Evolutionary conservation across 2,113 vertebrate genomes (phyloP).

Genomic region (Cyphomyrus plagiostoma): DNA sequence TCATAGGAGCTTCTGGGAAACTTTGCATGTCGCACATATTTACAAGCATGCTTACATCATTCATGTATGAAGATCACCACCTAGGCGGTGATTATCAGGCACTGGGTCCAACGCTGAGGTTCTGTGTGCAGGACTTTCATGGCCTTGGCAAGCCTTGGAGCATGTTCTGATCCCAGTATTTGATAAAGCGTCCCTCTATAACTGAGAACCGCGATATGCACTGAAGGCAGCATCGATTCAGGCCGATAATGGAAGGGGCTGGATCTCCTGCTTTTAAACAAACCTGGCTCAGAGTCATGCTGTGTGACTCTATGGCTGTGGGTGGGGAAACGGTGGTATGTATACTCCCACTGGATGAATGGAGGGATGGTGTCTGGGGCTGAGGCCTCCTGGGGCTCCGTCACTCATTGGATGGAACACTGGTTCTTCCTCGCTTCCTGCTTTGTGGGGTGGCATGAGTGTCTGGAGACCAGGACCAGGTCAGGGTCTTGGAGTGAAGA

Average conservation of each 20-base stretch:
- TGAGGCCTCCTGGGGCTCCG: background rate
- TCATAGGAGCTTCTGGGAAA: background rate
- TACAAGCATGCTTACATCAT: background rate
- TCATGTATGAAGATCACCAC: background rate
- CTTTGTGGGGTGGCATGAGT: background rate
- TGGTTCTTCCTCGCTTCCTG: background rate
- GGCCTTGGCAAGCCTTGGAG: background rate
- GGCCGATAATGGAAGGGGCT: background rate
- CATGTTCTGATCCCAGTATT: background rate
- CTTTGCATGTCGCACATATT: background rate
- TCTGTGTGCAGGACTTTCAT: background rate
- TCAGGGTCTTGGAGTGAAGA: background rate
- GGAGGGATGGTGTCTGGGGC: background rate
- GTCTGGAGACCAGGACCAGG: background rate
- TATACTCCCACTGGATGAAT: background rate
- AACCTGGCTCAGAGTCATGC: background rate
- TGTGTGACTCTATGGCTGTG: background rate
- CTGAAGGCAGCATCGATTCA: too few relatives aligned
- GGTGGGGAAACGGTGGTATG: background rate
- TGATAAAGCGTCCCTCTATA: background rate
- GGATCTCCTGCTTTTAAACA: background rate
- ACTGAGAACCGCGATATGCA: background rate
- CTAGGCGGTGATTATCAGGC: background rate
- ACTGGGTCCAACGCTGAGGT: background rate
- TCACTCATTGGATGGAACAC: background rate